Evolutionary conservation across 2,888 invertebrate genomes (phyloP).

Genomic region (Idaea aversata): DNA sequence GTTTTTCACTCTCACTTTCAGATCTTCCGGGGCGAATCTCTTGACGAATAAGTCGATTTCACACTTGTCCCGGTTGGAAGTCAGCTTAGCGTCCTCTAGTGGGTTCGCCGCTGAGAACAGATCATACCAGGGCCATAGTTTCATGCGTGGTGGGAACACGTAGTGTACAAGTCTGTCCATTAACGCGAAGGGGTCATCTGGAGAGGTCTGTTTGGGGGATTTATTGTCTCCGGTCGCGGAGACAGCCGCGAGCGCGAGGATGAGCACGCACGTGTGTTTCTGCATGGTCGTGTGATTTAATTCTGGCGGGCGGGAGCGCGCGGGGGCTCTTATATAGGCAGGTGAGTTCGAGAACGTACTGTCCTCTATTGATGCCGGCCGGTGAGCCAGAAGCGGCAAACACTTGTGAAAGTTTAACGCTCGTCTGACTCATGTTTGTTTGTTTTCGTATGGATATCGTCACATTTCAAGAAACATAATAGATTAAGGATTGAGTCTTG

Average conservation of each 20-base stretch:
- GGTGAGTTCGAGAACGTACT: slow-evolving; percentile 66
- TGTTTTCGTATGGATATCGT: slow-evolving; percentile 19
- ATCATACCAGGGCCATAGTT: slow-evolving; percentile 70
- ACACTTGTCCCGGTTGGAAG: slow-evolving; percentile 57
- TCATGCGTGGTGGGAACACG: slow-evolving; percentile 30
- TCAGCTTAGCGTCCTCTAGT: slow-evolving; percentile 62
- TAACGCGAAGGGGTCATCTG: slow-evolving; percentile 59
- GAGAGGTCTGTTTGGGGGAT: slow-evolving; percentile 20
- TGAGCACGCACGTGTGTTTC: slow-evolving; percentile 45
- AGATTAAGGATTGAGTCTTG: not conserved
- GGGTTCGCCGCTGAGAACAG: slow-evolving; percentile 59
- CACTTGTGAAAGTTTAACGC: slow-evolving; percentile 45
- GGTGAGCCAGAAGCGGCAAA: slow-evolving; percentile 60
- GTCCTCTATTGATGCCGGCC: slow-evolving; percentile 62
- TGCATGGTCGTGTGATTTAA: slow-evolving; percentile 48
- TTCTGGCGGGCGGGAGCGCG: slow-evolving; percentile 42
- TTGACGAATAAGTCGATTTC: slow-evolving; percentile 61
- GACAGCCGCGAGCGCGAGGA: slow-evolving; percentile 45
- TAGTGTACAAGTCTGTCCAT: slow-evolving; percentile 62
- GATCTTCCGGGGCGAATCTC: slow-evolving; percentile 63
- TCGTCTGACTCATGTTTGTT: slow-evolving; percentile 20
- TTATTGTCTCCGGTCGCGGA: slow-evolving; percentile 33
- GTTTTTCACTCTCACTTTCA: slow-evolving; percentile 67
- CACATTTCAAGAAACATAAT: not conserved
- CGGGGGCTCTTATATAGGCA: slow-evolving; percentile 60